A percentile compares a stretch with the other conserved stretches of the same genome.
Conservation (phyloP, 2,113 vertebrate species). For the Furnarius figulus region DNA sequence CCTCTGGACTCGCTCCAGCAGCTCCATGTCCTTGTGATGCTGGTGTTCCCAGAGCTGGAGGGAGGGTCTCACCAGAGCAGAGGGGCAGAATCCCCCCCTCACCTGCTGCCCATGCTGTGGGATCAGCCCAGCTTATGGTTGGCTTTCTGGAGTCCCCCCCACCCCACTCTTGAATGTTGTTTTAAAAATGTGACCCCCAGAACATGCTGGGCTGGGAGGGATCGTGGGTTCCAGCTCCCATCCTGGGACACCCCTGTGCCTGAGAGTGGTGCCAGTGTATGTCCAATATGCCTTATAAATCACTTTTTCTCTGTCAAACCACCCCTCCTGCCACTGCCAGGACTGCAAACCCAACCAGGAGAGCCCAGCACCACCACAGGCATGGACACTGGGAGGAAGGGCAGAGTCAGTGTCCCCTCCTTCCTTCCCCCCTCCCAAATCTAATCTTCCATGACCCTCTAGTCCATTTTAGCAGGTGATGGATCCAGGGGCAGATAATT, state of each 20-base stretch:
- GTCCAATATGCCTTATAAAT: not conserved
- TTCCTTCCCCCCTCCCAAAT: too few relatives aligned
- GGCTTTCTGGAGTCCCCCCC: not conserved
- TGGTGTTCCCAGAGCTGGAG: not conserved
- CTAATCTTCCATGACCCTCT: not conserved
- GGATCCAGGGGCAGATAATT: not conserved
- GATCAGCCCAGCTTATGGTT: not conserved
- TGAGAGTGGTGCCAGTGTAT: not conserved
- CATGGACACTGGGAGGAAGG: accelerated
- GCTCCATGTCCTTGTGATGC: too few relatives aligned
- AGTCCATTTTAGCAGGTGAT: not conserved
- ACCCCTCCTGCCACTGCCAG: too few relatives aligned
- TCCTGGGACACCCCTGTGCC: not conserved
- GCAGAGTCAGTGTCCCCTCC: accelerated
- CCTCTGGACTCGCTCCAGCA: not conserved
- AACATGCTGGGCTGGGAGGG: not conserved
- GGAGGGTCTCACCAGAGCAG: not conserved
- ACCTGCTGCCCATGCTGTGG: not conserved
- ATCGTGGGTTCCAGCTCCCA: not conserved
- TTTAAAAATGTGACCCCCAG: not conserved
- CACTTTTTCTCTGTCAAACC: too few relatives aligned
- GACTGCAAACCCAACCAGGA: not conserved
- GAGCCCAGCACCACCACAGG: not conserved
- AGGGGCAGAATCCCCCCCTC: not conserved
- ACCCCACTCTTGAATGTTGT: not conserved